Conservation (phyloP, 2,888 invertebrate genomes). For the Caenorhabditis sp. region DNA sequence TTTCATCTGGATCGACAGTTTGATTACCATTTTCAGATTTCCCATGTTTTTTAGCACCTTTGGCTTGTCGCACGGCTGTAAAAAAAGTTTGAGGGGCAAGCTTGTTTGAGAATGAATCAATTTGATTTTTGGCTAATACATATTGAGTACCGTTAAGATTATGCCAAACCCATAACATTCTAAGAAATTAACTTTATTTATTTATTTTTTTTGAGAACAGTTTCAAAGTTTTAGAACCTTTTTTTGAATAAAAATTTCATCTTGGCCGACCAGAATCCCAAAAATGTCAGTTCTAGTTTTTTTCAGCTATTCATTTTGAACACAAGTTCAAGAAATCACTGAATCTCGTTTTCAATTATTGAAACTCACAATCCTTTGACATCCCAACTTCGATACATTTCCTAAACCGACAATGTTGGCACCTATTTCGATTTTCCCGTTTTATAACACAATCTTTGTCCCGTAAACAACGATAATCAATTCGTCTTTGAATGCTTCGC, state of each 20-base stretch:
- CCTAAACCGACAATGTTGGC: slow-evolving; percentile 94
- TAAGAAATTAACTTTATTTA: too few species aligned
- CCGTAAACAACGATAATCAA: slow-evolving; percentile 90
- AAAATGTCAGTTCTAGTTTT: too few species aligned
- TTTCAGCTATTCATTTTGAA: too few species aligned
- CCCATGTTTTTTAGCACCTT: slow-evolving; percentile 2
- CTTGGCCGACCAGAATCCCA: too few species aligned
- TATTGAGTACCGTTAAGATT: too few species aligned
- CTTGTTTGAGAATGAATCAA: neutral
- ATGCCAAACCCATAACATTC: too few species aligned
- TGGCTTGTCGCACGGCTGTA: slow-evolving; percentile 26
- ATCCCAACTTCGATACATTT: slow-evolving; percentile 95
- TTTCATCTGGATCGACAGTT: neutral
- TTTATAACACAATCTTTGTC: slow-evolving; percentile 94
- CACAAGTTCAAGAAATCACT: too few species aligned
- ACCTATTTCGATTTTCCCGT: slow-evolving; percentile 89
- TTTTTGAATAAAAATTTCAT: too few species aligned
- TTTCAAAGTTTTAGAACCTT: too few species aligned
- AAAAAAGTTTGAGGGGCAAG: neutral
- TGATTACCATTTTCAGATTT: neutral
- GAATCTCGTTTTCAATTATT: too few species aligned
- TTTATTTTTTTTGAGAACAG: too few species aligned
- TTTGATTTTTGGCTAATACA: too few species aligned
- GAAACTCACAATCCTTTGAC: slow-evolving; percentile 87
- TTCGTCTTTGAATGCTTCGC: slow-evolving; percentile 93